A percentile compares a stretch with the other conserved stretches of the same genome.
These are phyloP conservation scores for Linepithema humile DNA, from an alignment of 1,140 invertebrate genomes.

Conservation along the genomic window DNA sequence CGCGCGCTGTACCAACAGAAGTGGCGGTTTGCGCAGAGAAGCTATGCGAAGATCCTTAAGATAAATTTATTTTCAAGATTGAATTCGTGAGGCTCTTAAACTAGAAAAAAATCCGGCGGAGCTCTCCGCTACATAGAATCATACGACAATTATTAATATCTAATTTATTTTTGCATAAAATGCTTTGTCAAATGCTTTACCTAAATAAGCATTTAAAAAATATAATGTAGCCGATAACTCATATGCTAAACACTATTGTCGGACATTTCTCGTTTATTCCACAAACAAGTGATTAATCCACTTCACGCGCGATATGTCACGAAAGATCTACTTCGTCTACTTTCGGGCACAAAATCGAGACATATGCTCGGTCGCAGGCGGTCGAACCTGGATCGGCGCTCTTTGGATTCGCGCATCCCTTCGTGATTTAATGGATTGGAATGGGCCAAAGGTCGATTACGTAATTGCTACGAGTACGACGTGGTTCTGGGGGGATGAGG, in stretches of 20 bases:
- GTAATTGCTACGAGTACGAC: conserved; percentile 68
- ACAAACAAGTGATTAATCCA: conserved; percentile 58
- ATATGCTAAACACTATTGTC: not conserved
- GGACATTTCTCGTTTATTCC: not conserved
- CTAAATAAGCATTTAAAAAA: not conserved
- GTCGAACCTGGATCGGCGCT: conserved; percentile 25
- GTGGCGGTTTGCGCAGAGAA: not conserved
- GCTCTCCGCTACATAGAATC: not conserved
- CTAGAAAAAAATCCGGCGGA: not conserved
- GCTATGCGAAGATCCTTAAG: conserved; percentile 20
- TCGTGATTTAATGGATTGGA: conserved; percentile 72
- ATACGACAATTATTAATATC: not conserved
- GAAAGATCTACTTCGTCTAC: conserved; percentile 46
- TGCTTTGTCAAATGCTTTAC: not conserved
- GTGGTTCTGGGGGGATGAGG: conserved; percentile 35
- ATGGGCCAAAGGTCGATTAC: conserved; percentile 72
- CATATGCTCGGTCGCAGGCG: conserved; percentile 60
- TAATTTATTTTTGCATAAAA: not conserved
- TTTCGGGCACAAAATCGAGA: conserved; percentile 52
- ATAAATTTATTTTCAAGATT: conserved; percentile 55
- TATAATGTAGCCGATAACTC: not conserved
- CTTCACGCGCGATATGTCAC: conserved; percentile 49
- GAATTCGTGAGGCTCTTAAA: conserved; percentile 16
- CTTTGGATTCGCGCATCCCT: conserved; percentile 61
- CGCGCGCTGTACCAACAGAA: conserved; percentile 24